Evolutionary conservation across 2,888 invertebrate species (phyloP).

Genomic region (Cordylochernes scorpioides): DNA sequence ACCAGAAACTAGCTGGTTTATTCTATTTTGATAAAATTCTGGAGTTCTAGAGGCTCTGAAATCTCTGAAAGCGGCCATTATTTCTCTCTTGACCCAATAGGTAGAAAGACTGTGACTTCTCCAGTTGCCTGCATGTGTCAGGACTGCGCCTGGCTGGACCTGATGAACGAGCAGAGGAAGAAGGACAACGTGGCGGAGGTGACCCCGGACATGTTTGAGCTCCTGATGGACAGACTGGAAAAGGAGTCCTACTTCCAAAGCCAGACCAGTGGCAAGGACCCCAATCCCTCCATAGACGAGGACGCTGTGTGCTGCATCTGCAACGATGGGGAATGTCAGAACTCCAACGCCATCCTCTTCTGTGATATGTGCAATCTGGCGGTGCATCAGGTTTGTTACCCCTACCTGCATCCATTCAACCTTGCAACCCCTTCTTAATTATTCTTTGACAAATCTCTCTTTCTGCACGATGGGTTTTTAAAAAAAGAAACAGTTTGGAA

Average conservation of each 20-base stretch:
- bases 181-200: slow-evolving; percentile 39
- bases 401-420: too few relatives aligned
- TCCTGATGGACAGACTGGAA: slow-evolving; percentile 89
- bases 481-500: neutral
- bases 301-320: slow-evolving; percentile 98
- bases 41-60: too few relatives aligned
- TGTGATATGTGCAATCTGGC: slow-evolving; percentile 99
- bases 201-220: slow-evolving; percentile 64
- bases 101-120: too few relatives aligned
- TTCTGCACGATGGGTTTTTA: neutral
- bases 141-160: slow-evolving; percentile 72
- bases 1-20: too few relatives aligned
- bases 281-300: slow-evolving; percentile 60
- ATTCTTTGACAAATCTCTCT: neutral
- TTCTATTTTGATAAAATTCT: too few relatives aligned
- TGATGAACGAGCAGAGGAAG: slow-evolving; percentile 56
- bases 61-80: too few relatives aligned
- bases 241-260: slow-evolving; percentile 83
- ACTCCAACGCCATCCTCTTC: slow-evolving; percentile 90
- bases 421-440: neutral
- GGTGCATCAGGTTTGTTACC: slow-evolving; percentile 46
- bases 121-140: slow-evolving; percentile 11
- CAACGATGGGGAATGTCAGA: slow-evolving; percentile 94
- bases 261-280: slow-evolving; percentile 27
- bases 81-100: too few relatives aligned